Base-by-base conservation (phyloP, 2,888 invertebrate genomes). In the Busseola fusca region DNA sequence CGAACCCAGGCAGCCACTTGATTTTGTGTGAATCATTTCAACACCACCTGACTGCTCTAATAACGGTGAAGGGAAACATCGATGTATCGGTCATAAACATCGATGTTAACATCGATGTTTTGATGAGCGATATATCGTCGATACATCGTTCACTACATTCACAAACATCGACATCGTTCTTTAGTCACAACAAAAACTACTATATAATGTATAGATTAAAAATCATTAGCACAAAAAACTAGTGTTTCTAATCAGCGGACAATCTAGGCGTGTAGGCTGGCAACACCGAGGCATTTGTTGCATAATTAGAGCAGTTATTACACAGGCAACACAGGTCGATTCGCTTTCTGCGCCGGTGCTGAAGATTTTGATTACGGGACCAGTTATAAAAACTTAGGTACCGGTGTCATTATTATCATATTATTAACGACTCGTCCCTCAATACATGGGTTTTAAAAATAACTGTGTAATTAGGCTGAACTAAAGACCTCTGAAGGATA, bases 201-300 rank as follows among this genome's bases (percentile, higher is more conserved):
- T 76, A 74, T 69, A 80, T 82, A 85, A 82, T 73, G 52, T 62
- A 65, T 73, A 75, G 73, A 81, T 75, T 75, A 75, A 81, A 81
- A 81, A 84, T 76, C 71, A 72, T 74, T 78, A 70, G 62, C 7
- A 58, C 74, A 73, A 76, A 81, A 80, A 79, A 80, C 72, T 58
- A 67, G 75, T 82, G 83, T 79, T 78, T 59, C 82, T 75, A 75
- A 82, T 80, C 80, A 74, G 65, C 27, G 40, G 50, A 48, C 79
- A 78, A 80, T 78, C 82, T 80, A 73, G 66, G 42, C 74, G 82
- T 73, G 79, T 80, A 80, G 82, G 79, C 79, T 82, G 83, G 70
- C 67, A 80, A 79, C 70, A 78, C 65, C 25, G 63, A 71, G 69
- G 67, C 57, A 75, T 69, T 75, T 72, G 59, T 75, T 71, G 68